These are phyloP conservation scores for Syngnathus typhle DNA, from an alignment of 2,113 vertebrate species.

Conservation along the genomic window DNA sequence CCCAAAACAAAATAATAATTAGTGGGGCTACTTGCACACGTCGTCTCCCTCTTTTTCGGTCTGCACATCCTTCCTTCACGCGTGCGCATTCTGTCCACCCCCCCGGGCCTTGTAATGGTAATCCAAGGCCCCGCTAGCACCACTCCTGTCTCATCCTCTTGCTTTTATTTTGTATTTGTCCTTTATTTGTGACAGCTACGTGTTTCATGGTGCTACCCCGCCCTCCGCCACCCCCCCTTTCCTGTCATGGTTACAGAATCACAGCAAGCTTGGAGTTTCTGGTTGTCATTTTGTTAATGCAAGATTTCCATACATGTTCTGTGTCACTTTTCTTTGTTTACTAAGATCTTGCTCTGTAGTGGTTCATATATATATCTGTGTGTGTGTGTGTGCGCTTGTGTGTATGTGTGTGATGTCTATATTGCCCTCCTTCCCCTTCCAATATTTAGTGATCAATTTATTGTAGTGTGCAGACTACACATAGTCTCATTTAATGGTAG, in stretches of 20 bases:
- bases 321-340: slow-evolving; percentile 67
- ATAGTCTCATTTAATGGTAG: slow-evolving; percentile 36
- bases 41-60: slow-evolving; percentile 65
- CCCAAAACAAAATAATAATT: slow-evolving; percentile 20
- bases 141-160: slow-evolving; percentile 55
- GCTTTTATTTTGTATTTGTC: slow-evolving; percentile 27
- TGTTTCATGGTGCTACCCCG: slow-evolving; percentile 73
- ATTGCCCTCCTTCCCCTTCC: slow-evolving; percentile 56
- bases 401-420: slow-evolving; percentile 61
- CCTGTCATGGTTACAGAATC: slow-evolving; percentile 88
- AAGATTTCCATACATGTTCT: slow-evolving; percentile 70
- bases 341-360: slow-evolving; percentile 61
- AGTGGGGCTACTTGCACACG: slow-evolving; percentile 45
- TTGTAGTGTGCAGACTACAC: slow-evolving; percentile 46
- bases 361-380: slow-evolving; percentile 70
- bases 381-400: background rate
- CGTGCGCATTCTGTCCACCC: slow-evolving; percentile 58
- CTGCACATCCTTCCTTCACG: slow-evolving; percentile 61
- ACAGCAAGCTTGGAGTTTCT: slow-evolving; percentile 83
- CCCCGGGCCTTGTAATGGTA: slow-evolving; percentile 81
- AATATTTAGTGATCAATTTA: slow-evolving; percentile 40
- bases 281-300: slow-evolving; percentile 72
- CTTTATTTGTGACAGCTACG: slow-evolving; percentile 63
- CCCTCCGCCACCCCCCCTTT: background rate
- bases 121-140: slow-evolving; percentile 69